Evolutionary conservation across 2,113 vertebrate genomes (phyloP), one percentile per base, ranked within the genome.

Genomic region (Solea senegalensis): DNA sequence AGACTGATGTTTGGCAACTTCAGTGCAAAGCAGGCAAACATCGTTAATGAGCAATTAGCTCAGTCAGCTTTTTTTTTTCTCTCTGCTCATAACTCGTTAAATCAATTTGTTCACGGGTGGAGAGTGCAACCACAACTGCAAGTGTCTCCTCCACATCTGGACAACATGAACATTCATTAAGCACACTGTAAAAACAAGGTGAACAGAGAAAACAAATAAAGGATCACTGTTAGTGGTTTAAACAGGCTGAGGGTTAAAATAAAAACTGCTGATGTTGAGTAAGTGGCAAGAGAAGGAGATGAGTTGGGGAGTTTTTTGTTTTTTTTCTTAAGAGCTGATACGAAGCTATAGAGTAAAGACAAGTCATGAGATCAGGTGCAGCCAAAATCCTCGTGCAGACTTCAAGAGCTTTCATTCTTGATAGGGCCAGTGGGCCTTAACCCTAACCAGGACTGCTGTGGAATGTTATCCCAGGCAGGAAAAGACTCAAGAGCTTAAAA

Each of bases 141-240:
- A 45, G 43, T n/a, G 70, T 14, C 28, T 49, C 13, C 10, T 13
- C 77, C 76, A 78, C 88, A 90, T 89, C 85, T 90, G 86, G 88
- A 3, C 50, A 12, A 51, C 73, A 50, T 53, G 45, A 67, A 46
- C 48, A 67, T 15, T 56, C 16, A 56, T 21, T 41, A 8, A 27
- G 12, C 34, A 43, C 51, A 8, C 44, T 4, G 45, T 49, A n/a
- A 48, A 60, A 71, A 52, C 7, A 54, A 53, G 13, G 27, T 27
- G 12, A 74, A 68, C 58, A 81, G 62, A 74, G 51, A 44, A 63
- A 71, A 59, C 51, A 62, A 55, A 51, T 9, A 9, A 28, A 2
- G 13, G 14, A 50, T 12, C 10, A 0, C 16, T 40, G 72, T 49
- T 40, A 5, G 3, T 34, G 34, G 5, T 34, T 34, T 34, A 6